Percentiles rank a stretch among this genome's conserved stretches.
phyloP scores from a whole-genome alignment of 2,888 invertebrate species.

The Heliconius erato region DNA sequence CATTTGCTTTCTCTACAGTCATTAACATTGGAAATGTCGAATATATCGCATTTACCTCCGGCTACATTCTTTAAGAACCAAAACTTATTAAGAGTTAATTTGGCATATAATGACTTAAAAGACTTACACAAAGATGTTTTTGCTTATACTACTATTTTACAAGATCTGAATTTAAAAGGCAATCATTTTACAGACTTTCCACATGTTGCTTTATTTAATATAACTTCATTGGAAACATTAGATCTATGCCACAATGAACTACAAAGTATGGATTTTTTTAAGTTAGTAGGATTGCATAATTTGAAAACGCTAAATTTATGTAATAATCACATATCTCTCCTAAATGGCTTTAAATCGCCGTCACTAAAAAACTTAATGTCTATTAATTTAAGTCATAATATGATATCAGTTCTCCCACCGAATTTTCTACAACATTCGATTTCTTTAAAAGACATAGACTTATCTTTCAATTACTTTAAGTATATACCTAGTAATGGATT shows the following conservation, averaged over 20 bases:
- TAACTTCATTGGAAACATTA: slow-evolving; percentile 90
- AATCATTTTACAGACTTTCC: slow-evolving; percentile 92
- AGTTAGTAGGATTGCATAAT: slow-evolving; percentile 90
- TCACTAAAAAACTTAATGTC: slow-evolving; percentile 90
- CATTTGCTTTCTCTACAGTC: slow-evolving; percentile 92
- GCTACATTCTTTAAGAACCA: slow-evolving; percentile 91
- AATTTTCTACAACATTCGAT: slow-evolving; percentile 92
- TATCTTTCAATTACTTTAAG: slow-evolving; percentile 92
- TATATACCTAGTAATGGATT: slow-evolving; percentile 92
- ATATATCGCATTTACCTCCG: slow-evolving; percentile 88
- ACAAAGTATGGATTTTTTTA: slow-evolving; percentile 90
- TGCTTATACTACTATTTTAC: slow-evolving; percentile 89
- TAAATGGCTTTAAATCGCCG: slow-evolving; percentile 91
- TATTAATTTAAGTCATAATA: slow-evolving; percentile 91
- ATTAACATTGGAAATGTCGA: slow-evolving; percentile 89
- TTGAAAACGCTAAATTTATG: slow-evolving; percentile 91
- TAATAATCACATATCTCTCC: slow-evolving; percentile 90
- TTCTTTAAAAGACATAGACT: slow-evolving; percentile 90
- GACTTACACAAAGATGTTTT: slow-evolving; percentile 91
- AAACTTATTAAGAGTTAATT: slow-evolving; percentile 90
- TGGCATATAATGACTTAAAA: slow-evolving; percentile 89
- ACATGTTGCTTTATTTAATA: slow-evolving; percentile 91
- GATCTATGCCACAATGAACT: slow-evolving; percentile 89
- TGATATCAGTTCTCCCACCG: slow-evolving; percentile 90
- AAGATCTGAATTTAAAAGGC: slow-evolving; percentile 90